phyloP scores from a whole-genome alignment of 2,888 invertebrate genomes.

The Morpho achilles region DNA sequence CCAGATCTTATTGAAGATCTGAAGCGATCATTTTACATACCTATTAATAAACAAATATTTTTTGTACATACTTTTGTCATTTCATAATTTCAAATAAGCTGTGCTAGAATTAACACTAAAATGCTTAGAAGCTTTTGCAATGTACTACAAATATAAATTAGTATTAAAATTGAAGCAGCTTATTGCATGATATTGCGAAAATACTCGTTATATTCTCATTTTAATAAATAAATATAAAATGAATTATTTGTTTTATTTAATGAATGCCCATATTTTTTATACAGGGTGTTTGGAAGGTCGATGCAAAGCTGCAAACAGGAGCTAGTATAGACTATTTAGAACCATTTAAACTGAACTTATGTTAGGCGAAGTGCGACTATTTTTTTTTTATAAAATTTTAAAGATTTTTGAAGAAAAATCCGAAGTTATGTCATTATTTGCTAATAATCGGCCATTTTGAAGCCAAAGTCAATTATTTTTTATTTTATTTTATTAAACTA shows the following conservation, averaged over 20 bases:
- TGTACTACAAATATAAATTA: slow-evolving; percentile 52
- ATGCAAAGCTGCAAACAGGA: no score
- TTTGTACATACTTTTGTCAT: slow-evolving; percentile 68
- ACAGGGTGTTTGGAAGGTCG: no score
- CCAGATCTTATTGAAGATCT: slow-evolving; percentile 73
- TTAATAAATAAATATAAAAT: slow-evolving; percentile 62
- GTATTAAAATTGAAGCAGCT: slow-evolving; percentile 61
- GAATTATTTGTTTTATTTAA: slow-evolving; percentile 39
- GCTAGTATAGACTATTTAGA: no score
- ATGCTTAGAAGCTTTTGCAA: slow-evolving; percentile 72
- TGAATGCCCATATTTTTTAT: no score
- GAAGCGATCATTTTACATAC: slow-evolving; percentile 65
- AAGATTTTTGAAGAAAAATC: no score
- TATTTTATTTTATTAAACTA: no score
- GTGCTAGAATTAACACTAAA: slow-evolving; percentile 54
- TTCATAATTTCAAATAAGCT: slow-evolving; percentile 45
- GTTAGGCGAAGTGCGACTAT: no score
- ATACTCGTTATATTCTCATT: slow-evolving; percentile 60
- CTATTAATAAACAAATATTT: slow-evolving; percentile 57
- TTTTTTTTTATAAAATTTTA: no score
- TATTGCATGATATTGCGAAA: slow-evolving; percentile 58
- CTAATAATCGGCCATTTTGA: no score
- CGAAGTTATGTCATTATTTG: no score
- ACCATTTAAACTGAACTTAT: no score
- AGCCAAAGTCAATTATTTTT: no score